These are phyloP conservation scores for Aplocera efformata DNA, from an alignment of 2,888 invertebrate genomes.

Conservation along the genomic window DNA sequence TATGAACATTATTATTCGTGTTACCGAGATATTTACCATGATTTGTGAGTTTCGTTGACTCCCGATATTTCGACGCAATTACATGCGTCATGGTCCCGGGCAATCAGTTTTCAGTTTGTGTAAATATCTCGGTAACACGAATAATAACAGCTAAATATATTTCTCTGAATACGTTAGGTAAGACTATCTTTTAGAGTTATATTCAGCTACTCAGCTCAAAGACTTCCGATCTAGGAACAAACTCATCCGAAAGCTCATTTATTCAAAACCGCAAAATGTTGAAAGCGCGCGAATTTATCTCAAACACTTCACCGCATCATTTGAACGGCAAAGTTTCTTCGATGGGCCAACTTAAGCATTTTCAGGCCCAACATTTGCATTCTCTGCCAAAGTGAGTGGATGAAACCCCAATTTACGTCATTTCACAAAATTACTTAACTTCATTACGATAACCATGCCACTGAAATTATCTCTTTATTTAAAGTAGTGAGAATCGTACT, in stretches of 20 bases:
- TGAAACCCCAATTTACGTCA: slow-evolving; percentile 26
- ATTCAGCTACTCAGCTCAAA: too few relatives aligned
- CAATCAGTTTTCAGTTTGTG: too few relatives aligned
- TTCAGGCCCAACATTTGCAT: slow-evolving; percentile 27
- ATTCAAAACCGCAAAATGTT: slow-evolving; percentile 22
- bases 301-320: slow-evolving; percentile 25
- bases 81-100: too few relatives aligned
- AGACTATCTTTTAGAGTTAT: too few relatives aligned
- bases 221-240: slow-evolving; percentile 11
- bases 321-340: slow-evolving; percentile 29
- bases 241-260: slow-evolving; percentile 19
- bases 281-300: slow-evolving; percentile 26
- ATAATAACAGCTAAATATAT: too few relatives aligned
- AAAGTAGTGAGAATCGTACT: not conserved
- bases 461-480: not conserved
- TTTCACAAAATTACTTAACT: slow-evolving; percentile 23
- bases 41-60: too few relatives aligned
- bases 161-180: too few relatives aligned
- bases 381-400: slow-evolving; percentile 23
- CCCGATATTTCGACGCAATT: too few relatives aligned
- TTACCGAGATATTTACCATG: too few relatives aligned
- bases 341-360: slow-evolving; percentile 24
- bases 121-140: too few relatives aligned
- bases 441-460: slow-evolving; percentile 22
- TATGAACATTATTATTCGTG: too few relatives aligned